Evolutionary conservation across 2,888 invertebrate species (phyloP).

Genomic region (Leptopilina drosophilae): DNA sequence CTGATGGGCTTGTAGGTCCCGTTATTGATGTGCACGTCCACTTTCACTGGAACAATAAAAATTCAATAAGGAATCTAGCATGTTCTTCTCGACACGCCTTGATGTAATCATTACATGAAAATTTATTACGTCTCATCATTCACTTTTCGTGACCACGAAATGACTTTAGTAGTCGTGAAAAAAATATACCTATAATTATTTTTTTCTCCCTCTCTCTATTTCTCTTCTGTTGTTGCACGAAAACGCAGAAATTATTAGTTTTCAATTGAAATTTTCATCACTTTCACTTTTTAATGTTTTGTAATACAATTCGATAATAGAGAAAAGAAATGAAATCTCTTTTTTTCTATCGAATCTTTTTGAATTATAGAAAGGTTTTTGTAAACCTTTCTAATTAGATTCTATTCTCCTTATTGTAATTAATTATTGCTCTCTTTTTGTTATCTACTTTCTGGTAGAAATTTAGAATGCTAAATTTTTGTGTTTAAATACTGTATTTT

Average conservation of each 20-base stretch:
- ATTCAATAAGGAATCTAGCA: slow-evolving; percentile 15
- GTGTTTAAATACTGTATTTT: too few relatives aligned
- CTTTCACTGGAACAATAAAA: slow-evolving; percentile 83
- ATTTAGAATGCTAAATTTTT: not conserved
- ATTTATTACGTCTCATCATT: slow-evolving; percentile 23
- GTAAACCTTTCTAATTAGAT: not conserved
- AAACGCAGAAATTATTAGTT: not conserved
- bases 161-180: not conserved
- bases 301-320: not conserved
- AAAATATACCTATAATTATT: not conserved
- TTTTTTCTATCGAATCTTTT: not conserved
- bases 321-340: not conserved
- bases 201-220: not conserved
- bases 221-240: not conserved
- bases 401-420: not conserved
- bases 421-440: too few relatives aligned
- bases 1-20: slow-evolving; percentile 65
- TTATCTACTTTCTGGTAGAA: not conserved
- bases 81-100: slow-evolving; percentile 27
- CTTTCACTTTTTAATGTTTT: slow-evolving; percentile 16
- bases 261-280: not conserved
- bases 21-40: slow-evolving; percentile 85
- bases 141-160: slow-evolving; percentile 32
- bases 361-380: not conserved
- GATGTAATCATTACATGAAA: slow-evolving; percentile 20